Conservation (phyloP, 64 coral and sea anemone genomes). For the Porites lutea region DNA sequence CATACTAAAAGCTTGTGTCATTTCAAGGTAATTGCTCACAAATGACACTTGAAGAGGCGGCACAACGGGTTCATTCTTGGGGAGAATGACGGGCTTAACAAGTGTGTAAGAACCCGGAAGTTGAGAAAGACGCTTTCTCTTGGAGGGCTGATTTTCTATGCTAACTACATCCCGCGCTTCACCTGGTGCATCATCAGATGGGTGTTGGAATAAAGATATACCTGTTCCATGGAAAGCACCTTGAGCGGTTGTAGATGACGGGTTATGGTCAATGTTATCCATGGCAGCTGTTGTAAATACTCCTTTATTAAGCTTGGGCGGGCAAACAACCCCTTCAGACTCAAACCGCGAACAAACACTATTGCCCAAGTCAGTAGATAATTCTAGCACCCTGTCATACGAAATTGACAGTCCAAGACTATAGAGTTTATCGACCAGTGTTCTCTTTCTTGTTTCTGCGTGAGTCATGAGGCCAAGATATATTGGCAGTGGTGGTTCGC, state of each 20-base stretch:
- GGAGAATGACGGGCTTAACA: too few species aligned
- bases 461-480: slow-evolving; percentile 25
- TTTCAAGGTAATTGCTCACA: too few species aligned
- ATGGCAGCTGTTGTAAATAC: neutral
- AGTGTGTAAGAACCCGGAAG: too few species aligned
- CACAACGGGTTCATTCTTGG: too few species aligned
- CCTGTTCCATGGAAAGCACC: neutral
- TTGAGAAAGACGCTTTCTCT: too few species aligned
- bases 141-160: too few species aligned
- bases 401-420: slow-evolving; percentile 23
- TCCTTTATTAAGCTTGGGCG: slow-evolving; percentile 1
- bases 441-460: slow-evolving; percentile 37
- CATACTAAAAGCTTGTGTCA: too few species aligned
- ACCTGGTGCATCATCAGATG: neutral
- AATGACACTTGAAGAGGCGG: too few species aligned
- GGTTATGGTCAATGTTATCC: slow-evolving; percentile 37
- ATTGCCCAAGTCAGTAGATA: neutral
- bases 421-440: slow-evolving; percentile 18
- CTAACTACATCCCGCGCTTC: neutral
- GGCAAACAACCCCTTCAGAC: slow-evolving; percentile 30
- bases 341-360: slow-evolving; percentile 1
- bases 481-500: slow-evolving; percentile 66
- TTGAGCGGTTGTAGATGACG: neutral
- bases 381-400: slow-evolving; percentile 19
- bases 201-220: neutral